These are phyloP conservation scores for Nipponacmea schrenckii DNA, from an alignment of 2,888 invertebrate species.

Conservation along the genomic window DNA sequence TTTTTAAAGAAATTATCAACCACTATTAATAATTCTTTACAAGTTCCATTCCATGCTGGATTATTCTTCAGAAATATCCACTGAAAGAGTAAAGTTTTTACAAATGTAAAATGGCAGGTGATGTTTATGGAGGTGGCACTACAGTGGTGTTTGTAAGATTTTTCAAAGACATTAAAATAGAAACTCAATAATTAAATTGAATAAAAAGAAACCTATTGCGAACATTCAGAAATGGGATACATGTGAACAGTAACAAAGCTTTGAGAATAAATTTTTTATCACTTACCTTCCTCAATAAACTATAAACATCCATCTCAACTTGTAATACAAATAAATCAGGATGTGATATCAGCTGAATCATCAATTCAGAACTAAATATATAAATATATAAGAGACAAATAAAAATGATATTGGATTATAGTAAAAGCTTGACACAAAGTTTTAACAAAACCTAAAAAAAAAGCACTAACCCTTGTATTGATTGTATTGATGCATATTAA, in stretches of 20 bases:
- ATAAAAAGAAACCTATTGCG: too few relatives aligned
- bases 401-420: conserved; percentile 4
- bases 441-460: background rate
- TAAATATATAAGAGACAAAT: conserved; percentile 2
- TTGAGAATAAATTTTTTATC: too few relatives aligned
- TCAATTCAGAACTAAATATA: conserved; percentile 72
- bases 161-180: too few relatives aligned
- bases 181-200: background rate
- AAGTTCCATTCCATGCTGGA: conserved; percentile 69
- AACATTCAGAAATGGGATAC: too few relatives aligned
- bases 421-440: background rate
- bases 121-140: too few relatives aligned
- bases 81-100: conserved; percentile 44
- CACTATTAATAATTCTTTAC: conserved; percentile 51
- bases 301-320: conserved; percentile 82
- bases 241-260: too few relatives aligned
- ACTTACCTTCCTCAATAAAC: conserved; percentile 74
- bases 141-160: too few relatives aligned
- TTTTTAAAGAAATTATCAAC: conserved; percentile 69
- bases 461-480: too few relatives aligned
- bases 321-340: conserved; percentile 80
- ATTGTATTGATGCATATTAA: too few relatives aligned
- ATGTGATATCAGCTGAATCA: conserved; percentile 76
- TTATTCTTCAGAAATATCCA: conserved; percentile 76
- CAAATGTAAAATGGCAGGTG: too few relatives aligned